Evolutionary conservation across 2,888 invertebrate species (phyloP).

Genomic region (Sarcophaga carnaria): DNA sequence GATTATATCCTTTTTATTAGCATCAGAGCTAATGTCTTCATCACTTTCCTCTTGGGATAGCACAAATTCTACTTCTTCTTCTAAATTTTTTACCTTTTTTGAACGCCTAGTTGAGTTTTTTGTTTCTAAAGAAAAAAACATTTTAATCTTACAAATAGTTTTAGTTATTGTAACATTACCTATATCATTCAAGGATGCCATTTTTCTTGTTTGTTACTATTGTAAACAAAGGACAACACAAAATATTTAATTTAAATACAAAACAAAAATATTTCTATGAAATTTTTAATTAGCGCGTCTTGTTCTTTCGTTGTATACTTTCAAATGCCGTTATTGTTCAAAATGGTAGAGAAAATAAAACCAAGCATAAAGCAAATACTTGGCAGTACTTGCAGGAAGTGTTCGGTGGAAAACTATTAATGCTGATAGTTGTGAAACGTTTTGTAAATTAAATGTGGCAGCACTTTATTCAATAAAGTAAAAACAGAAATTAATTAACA

Average conservation of each 20-base stretch:
- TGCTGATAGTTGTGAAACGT: neutral
- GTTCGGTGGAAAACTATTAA: conserved; percentile 16
- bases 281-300: conserved; percentile 28
- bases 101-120: conserved; percentile 31
- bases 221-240: neutral
- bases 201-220: neutral
- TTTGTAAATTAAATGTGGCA: neutral
- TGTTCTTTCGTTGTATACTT: conserved; percentile 14
- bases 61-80: conserved; percentile 64
- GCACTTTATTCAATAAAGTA: conserved; percentile 19
- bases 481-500: conserved; percentile 36
- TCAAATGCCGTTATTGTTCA: conserved; percentile 55
- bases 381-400: conserved; percentile 54
- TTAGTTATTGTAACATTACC: conserved; percentile 37
- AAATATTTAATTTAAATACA: neutral
- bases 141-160: neutral
- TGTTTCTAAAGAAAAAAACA: neutral
- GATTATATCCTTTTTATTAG: neutral
- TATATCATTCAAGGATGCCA: conserved; percentile 6
- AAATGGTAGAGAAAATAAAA: conserved; percentile 45
- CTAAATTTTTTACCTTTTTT: conserved; percentile 55
- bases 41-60: conserved; percentile 63
- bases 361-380: conserved; percentile 21
- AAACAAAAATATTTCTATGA: neutral
- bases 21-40: conserved; percentile 6